These are phyloP conservation scores for Phyllotreta cruciferae DNA, from an alignment of 2,888 invertebrate genomes.

Conservation along the genomic window DNA sequence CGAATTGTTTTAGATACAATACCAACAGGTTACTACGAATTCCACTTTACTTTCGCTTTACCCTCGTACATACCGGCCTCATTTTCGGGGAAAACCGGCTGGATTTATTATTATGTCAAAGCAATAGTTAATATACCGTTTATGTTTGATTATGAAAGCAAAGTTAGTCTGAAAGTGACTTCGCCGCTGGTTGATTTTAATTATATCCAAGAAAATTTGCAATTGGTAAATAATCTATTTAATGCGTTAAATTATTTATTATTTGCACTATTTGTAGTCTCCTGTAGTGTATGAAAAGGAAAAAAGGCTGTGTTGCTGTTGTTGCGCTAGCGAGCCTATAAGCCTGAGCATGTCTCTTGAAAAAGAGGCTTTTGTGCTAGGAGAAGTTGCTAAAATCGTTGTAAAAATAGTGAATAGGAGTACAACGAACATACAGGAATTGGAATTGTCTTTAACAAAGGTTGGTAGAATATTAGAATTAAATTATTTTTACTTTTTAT, in stretches of 20 bases:
- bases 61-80: constrained; percentile 80
- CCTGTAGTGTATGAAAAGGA: constrained; percentile 72
- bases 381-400: background rate
- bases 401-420: background rate
- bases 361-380: constrained; percentile 4
- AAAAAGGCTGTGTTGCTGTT: constrained; percentile 81
- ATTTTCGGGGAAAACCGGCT: constrained; percentile 75
- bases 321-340: constrained; percentile 77
- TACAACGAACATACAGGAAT: background rate
- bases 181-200: constrained; percentile 74
- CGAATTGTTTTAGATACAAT: constrained; percentile 51
- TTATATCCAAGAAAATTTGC: constrained; percentile 5
- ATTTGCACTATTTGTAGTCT: constrained; percentile 60
- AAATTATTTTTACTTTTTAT: no score
- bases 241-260: background rate
- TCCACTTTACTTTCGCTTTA: constrained; percentile 79
- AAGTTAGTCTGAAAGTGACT: constrained; percentile 82
- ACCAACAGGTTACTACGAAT: constrained; percentile 74
- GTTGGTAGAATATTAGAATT: background rate
- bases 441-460: background rate
- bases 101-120: constrained; percentile 81
- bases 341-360: constrained; percentile 51
- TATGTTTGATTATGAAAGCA: constrained; percentile 84
- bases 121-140: constrained; percentile 81
- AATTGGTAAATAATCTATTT: constrained; percentile 13